A percentile compares a stretch with the other conserved stretches of the same genome.
Evolutionary conservation across 2,888 invertebrate genomes (phyloP).

Genomic region (Brachyptera risi): DNA sequence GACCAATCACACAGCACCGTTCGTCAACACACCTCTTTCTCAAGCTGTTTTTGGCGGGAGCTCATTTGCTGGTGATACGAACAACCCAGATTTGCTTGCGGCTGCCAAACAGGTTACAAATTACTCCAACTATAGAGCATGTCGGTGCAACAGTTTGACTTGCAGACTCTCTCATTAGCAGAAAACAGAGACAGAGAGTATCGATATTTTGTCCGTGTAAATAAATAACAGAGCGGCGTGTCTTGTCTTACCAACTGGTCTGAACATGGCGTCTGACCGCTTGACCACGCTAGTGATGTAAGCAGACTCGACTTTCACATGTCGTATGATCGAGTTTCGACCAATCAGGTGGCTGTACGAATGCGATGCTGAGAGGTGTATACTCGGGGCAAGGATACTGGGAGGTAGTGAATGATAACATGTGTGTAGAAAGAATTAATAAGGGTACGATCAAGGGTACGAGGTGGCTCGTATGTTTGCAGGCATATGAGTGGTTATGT

Average conservation of each 20-base stretch:
- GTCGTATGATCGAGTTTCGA: slow-evolving; percentile 11
- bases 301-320: slow-evolving; percentile 21
- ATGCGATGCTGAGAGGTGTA: neutral
- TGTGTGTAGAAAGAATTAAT: too few relatives aligned
- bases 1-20: slow-evolving; percentile 13
- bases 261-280: neutral
- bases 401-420: too few relatives aligned
- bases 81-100: slow-evolving; percentile 18
- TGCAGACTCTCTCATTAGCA: too few relatives aligned
- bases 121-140: slow-evolving; percentile 11
- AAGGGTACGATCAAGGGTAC: too few relatives aligned
- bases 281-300: neutral
- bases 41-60: slow-evolving; percentile 11
- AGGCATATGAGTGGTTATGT: too few relatives aligned
- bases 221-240: slow-evolving; percentile 7
- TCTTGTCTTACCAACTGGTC: neutral
- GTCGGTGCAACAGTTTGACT: neutral
- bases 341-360: neutral
- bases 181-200: too few relatives aligned
- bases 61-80: neutral
- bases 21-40: slow-evolving; percentile 23
- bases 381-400: too few relatives aligned
- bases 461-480: too few relatives aligned
- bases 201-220: too few relatives aligned
- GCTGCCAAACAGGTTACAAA: slow-evolving; percentile 20